Base-by-base conservation (phyloP, 2,888 invertebrate genomes). In the Apodemia zela region DNA sequence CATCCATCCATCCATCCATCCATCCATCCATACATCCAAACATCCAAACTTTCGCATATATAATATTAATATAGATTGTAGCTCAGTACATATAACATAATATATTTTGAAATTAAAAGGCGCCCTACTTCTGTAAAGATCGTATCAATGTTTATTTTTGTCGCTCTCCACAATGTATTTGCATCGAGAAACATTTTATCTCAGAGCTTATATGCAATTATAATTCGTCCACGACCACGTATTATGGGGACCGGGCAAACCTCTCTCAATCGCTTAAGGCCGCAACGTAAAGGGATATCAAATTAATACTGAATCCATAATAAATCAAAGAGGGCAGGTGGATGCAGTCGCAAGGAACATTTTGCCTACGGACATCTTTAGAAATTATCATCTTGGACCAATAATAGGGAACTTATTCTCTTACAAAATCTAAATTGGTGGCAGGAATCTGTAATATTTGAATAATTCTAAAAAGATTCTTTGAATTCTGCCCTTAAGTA, bases 271-370 rank as follows among this genome's bases (percentile, higher is more conserved):
- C 87, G 91, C 91, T 89, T 81, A 87, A 89, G 91, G 91, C 89
- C 78, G 80, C 74, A 79, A 86, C 88, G 89, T 88, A 88, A 89
- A 89, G 89, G 91, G 85, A 90, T 90, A 91, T 90, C 90, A 90
- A 90, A 91, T 91, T 91, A 91, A 89, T 91, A 87, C 84, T 89
- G 90, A 90, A 90, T 91, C 85, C 89, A 89, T 90, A 89, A 91
- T 91, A 91, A 91, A 91, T 91, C 91, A 90, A 86, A 85, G 75
- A 74, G 78, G 87, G 90, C 91, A 91, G 91, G 91, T 90, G 91
- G 87, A 88, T 45, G n/a, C 45, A 45, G 45, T 45, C 81, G 79
- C 74, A 78, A 83, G 80, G 79, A 80, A 82, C 81, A 83, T 85
- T 84, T 87, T 71, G 90, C 91, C 91, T 89, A 82, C 81, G 90